Evolutionary conservation across 2,797 vertebrate species (phyloP), one percentile per base, ranked within the genome.

Genomic region (Diceros bicornis): DNA sequence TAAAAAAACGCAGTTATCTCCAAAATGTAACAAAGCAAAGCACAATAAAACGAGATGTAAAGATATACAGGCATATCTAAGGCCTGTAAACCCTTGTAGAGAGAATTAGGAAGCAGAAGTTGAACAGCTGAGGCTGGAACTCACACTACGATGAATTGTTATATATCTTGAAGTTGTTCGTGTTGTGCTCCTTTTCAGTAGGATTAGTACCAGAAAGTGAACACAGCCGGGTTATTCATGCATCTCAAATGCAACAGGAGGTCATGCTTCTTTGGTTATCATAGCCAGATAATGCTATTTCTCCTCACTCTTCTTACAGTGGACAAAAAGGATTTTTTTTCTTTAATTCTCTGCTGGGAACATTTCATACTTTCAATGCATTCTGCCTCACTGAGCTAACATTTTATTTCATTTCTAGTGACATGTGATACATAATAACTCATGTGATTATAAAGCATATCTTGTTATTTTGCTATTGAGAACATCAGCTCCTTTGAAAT

Each of bases 121-220:
- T 32, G 85, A 93, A 92, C 12, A 79, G 0, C 32, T 64, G 74
- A 87, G 94, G 71, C 88, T 81, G 50, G 96, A 97, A 74, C 75
- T 97, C 91, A 94, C 82, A 88, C 66, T 92, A 74, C 16, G 84
- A 75, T 9, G 87, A 81, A 66, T 50, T 52, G n/a, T 74, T 95
- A 52, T 13, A 50, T 11, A 64, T 82, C 97, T 84, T 52, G 69
- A 95, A 79, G 97, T 41, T n/a, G 6, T 94, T 52, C 75, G 89
- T 82, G 55, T 37, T 71, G 37, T 83, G 27, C 78, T 86, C 95
- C 94, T 62, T 94, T 97, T 97, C 71, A 4, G 89, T 87, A 91
- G 92, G 92, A 90, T 98, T 98, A 99, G 97, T 95, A 94, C 79
- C 84, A 89, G 91, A 93, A 95, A 98, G 96, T 91, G 86, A 97